phyloP scores from a whole-genome alignment of 2,113 vertebrate species.

The Stomatorhinus ivindoensis region DNA sequence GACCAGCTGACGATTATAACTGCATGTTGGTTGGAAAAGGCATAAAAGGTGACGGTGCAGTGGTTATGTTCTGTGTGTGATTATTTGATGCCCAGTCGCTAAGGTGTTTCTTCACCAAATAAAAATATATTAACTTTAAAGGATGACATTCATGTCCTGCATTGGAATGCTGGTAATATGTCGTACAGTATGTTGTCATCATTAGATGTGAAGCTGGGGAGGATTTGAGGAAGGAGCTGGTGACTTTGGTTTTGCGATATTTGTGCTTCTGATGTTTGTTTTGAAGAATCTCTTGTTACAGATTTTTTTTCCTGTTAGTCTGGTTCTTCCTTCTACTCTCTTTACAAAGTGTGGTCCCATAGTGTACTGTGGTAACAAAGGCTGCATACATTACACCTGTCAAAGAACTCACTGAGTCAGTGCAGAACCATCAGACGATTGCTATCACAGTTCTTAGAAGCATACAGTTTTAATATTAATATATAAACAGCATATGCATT shows the following conservation, averaged over 20 bases:
- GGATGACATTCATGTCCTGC: neutral
- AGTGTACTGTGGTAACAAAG: neutral
- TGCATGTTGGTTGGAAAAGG: neutral
- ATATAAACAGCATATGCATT: neutral
- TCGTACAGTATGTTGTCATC: neutral
- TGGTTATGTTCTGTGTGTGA: neutral
- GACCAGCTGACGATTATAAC: neutral
- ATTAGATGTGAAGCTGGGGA: neutral
- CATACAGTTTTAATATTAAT: neutral
- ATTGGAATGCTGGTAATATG: neutral
- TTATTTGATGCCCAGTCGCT: neutral
- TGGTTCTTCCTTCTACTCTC: neutral
- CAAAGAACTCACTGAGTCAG: neutral
- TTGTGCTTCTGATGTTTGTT: neutral
- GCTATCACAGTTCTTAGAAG: neutral
- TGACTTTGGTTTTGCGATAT: neutral
- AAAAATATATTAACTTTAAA: neutral
- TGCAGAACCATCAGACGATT: neutral
- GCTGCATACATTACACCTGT: neutral
- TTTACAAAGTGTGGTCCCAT: neutral
- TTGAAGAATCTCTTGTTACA: neutral
- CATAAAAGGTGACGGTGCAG: neutral
- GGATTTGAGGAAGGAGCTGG: neutral
- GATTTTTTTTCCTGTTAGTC: neutral
- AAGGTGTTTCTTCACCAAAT: neutral